phyloP scores from a whole-genome alignment of 2,888 invertebrate genomes.

The Halictus quadricinctus region DNA sequence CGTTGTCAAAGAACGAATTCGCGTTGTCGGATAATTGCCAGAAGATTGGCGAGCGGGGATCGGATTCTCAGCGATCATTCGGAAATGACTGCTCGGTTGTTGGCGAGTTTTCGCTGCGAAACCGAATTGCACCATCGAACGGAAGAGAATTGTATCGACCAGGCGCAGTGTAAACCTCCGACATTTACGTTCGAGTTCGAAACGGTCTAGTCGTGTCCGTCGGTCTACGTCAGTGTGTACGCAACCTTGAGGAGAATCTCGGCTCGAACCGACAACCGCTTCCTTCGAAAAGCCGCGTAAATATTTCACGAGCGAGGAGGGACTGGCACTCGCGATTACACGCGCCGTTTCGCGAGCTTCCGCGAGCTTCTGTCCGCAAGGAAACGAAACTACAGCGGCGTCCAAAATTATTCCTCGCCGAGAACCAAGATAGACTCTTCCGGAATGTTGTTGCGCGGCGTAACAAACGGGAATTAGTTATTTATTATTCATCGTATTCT shows the following conservation, averaged over 20 bases:
- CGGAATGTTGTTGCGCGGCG: neutral
- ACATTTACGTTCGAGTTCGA: constrained; percentile 25
- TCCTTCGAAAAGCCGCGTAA: constrained; percentile 41
- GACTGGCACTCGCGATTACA: constrained; percentile 18
- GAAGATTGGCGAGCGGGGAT: neutral
- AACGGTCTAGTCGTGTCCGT: constrained; percentile 2
- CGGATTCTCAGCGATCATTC: neutral
- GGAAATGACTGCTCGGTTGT: neutral
- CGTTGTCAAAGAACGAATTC: neutral
- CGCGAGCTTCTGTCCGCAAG: neutral
- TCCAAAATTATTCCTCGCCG: neutral
- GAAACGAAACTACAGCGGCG: neutral
- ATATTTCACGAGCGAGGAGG: constrained; percentile 57
- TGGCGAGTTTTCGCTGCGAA: neutral
- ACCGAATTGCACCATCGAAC: neutral
- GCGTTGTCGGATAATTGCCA: neutral
- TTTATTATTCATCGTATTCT: neutral
- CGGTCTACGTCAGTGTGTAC: neutral
- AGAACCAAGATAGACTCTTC: neutral
- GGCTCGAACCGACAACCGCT: constrained; percentile 22
- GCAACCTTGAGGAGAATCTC: constrained; percentile 41
- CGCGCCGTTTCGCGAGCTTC: neutral
- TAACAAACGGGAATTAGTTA: too few species aligned
- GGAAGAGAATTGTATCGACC: constrained; percentile 22
- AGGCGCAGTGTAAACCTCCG: constrained; percentile 25